Base-by-base conservation (phyloP, 2,888 invertebrate genomes). In the Byasa hedistus region DNA sequence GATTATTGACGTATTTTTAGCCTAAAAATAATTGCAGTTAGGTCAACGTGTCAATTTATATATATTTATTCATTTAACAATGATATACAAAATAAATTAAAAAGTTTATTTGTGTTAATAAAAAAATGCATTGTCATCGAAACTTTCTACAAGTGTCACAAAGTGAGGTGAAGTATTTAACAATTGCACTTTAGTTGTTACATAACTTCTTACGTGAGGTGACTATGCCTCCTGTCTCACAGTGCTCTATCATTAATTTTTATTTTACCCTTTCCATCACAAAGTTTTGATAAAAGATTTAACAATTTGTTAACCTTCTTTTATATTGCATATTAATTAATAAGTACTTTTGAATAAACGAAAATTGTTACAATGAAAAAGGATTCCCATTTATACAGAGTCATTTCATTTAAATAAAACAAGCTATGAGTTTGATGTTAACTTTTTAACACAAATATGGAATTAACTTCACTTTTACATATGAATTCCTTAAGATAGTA, bases 171-270 rank as follows among this genome's bases (percentile, higher is more conserved):
- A 73, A 77, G 68, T 74, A 73, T 77, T 79, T 77, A 71, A 73
- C 73, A 75, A 80, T 81, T 80, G 75, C 77, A 71, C 79, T 83
- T 84, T 84, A 79, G 69, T 72, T 69, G 61, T 84, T 83, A 77
- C 75, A 75, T 75, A 78, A 82, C 57, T 61, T 39, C 60, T 75
- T 76, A 70, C 77, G 69, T 74, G n/a, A n/a, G n/a, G n/a, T n/a
- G 73, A 76, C 67, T 64, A 68, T 69, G 75, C 77, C 75, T 76
- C 77, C 76, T 74, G 75, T 72, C 71, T 70, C 68, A 27, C 55
- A 58, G 54, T 65, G 67, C 58, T 32, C 70, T 68, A 77, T 76
- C 75, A 81, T 81, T 79, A 79, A 59, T 74, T 79, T 79, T 81
- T 79, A 80, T 78, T 81, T 80, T 73, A 10, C 7, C 7, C 22